Percentiles rank a stretch among this genome's conserved stretches.
Conservation (phyloP, 2,888 invertebrate species). For the Drosophila rellima region DNA sequence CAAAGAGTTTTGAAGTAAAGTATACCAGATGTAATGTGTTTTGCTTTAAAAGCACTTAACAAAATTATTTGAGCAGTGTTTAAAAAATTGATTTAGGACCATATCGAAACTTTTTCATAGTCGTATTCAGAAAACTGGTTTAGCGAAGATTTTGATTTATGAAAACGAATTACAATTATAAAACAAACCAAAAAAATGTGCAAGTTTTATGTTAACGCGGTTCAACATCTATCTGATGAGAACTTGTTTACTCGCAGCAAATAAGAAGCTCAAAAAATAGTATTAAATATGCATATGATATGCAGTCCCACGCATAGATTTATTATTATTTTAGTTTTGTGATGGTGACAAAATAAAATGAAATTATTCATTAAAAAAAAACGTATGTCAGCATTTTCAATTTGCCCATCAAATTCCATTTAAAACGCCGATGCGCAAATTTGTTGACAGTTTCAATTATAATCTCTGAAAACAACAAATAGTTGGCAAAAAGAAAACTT, state of each 20-base stretch:
- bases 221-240: background rate
- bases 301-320: slow-evolving; percentile 9
- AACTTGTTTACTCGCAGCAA: background rate
- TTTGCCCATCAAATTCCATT: slow-evolving; percentile 42
- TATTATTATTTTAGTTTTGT: background rate
- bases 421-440: slow-evolving; percentile 39
- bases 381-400: slow-evolving; percentile 36
- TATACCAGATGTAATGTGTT: background rate
- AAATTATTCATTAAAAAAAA: background rate
- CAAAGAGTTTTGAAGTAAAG: background rate
- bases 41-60: background rate
- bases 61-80: too few species aligned
- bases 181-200: too few species aligned
- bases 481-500: background rate
- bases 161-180: too few species aligned
- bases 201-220: background rate
- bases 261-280: background rate
- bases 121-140: too few species aligned
- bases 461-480: slow-evolving; percentile 13
- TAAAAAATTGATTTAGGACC: too few species aligned
- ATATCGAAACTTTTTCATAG: too few species aligned
- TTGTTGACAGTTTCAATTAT: slow-evolving; percentile 68
- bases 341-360: background rate
- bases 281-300: background rate
- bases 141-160: too few species aligned